Evolutionary conservation across 1,140 invertebrate species (phyloP).

Genomic region (Mylabris phalerata): DNA sequence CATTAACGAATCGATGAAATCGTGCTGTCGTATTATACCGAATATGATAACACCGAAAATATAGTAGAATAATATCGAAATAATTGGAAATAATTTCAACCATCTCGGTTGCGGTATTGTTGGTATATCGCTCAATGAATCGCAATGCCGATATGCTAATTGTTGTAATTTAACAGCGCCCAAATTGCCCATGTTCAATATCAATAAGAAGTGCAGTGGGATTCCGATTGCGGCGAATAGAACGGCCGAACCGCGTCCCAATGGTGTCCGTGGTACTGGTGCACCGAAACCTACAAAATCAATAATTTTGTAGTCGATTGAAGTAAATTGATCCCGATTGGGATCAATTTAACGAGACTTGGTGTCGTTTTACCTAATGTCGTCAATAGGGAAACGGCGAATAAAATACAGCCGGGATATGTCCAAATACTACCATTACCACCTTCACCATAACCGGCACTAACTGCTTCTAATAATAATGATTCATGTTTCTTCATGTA

Average conservation of each 20-base stretch:
- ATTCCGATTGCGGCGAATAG: conserved; percentile 54
- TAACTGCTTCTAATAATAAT: conserved; percentile 47
- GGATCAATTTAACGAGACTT: too few species aligned
- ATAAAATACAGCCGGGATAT: conserved; percentile 54
- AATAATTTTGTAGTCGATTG: background rate
- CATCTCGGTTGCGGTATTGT: conserved; percentile 33
- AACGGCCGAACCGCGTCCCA: conserved; percentile 51
- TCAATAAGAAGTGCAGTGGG: conserved; percentile 54
- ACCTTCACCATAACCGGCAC: conserved; percentile 50
- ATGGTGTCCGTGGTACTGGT: conserved; percentile 52
- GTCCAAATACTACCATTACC: conserved; percentile 51
- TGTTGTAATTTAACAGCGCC: conserved; percentile 48
- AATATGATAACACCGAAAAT: conserved; percentile 52
- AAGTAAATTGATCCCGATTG: too few species aligned
- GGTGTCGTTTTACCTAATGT: conserved; percentile 47
- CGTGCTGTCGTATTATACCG: conserved; percentile 49
- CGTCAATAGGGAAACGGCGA: conserved; percentile 53
- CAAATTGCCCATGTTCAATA: conserved; percentile 55
- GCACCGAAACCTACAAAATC: conserved; percentile 51
- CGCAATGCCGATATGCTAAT: conserved; percentile 34
- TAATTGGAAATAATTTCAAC: conserved; percentile 44
- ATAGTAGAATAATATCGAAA: conserved; percentile 50
- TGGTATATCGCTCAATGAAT: conserved; percentile 24
- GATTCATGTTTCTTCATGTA: conserved; percentile 50
- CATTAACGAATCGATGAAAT: conserved; percentile 50